A percentile compares a stretch with the other conserved stretches of the same genome.
These are phyloP conservation scores for Stegodyphus mimosarum DNA, from an alignment of 1,140 invertebrate species.

Conservation along the genomic window DNA sequence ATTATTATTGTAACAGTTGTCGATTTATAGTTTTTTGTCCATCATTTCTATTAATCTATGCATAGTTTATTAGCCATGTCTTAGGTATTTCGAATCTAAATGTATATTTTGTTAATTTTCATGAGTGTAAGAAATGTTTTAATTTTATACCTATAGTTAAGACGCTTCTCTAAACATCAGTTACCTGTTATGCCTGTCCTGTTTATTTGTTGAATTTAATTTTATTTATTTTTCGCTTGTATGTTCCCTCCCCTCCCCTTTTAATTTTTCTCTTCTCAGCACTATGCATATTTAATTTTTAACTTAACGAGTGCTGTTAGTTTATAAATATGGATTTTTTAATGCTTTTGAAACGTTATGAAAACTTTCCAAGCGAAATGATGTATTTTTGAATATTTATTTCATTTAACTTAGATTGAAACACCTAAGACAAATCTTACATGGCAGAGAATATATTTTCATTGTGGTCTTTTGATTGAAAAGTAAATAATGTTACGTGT, in stretches of 20 bases:
- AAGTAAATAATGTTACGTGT: neutral
- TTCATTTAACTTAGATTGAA: neutral
- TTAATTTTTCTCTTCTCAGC: no score
- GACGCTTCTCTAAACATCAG: no score
- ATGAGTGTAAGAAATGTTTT: neutral
- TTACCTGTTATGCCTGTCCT: no score
- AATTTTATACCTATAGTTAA: no score
- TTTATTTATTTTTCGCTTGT: no score
- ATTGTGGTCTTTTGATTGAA: neutral
- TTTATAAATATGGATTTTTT: neutral
- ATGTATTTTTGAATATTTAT: neutral
- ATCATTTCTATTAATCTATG: neutral
- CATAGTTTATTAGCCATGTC: neutral
- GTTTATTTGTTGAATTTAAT: no score
- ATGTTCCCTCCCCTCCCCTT: no score
- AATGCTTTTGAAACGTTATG: neutral
- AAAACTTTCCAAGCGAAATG: neutral
- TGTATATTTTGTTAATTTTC: neutral
- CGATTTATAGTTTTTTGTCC: neutral
- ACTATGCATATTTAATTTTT: no score
- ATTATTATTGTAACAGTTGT: slow-evolving; percentile 8
- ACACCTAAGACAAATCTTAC: neutral
- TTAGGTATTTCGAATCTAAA: neutral
- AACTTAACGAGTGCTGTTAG: no score
- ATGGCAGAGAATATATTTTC: neutral